Conservation (phyloP, 2,797 vertebrate species). For the Remorina albescens region DNA sequence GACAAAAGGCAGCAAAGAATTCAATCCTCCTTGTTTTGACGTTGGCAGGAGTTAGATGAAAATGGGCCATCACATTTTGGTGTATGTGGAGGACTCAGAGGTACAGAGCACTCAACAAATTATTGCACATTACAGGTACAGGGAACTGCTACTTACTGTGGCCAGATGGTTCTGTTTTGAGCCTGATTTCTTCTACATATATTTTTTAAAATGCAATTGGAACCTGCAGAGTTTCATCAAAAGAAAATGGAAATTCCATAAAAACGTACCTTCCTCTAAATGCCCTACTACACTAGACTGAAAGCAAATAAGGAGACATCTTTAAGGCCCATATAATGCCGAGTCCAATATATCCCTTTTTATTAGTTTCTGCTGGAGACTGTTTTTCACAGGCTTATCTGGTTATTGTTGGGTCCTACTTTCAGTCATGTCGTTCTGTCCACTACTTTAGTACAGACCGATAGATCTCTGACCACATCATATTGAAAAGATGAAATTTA, state of each 20-base stretch:
- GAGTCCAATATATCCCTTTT: background rate
- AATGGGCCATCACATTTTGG: slow-evolving; percentile 42
- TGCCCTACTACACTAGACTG: background rate
- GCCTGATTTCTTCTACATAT: slow-evolving; percentile 22
- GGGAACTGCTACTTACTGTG: slow-evolving; percentile 35
- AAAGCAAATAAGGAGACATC: background rate
- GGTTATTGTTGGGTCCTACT: background rate
- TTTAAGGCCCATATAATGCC: background rate
- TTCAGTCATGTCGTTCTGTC: too few relatives aligned
- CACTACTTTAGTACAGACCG: background rate
- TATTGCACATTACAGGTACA: slow-evolving; percentile 51
- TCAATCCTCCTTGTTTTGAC: slow-evolving; percentile 69
- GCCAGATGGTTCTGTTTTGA: slow-evolving; percentile 40
- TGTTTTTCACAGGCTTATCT: background rate
- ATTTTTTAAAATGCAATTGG: slow-evolving; percentile 14
- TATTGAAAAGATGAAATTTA: too few relatives aligned
- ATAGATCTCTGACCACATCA: too few relatives aligned
- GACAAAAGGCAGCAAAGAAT: slow-evolving; percentile 48
- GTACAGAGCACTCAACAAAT: slow-evolving; percentile 69
- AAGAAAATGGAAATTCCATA: background rate
- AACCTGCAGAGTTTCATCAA: slow-evolving; percentile 11
- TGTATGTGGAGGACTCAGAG: slow-evolving; percentile 52
- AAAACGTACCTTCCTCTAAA: background rate
- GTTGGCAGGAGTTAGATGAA: slow-evolving; percentile 66
- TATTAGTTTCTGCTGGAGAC: background rate